Conservation (phyloP, 2,888 invertebrate species). For the Portevinia maculata region DNA sequence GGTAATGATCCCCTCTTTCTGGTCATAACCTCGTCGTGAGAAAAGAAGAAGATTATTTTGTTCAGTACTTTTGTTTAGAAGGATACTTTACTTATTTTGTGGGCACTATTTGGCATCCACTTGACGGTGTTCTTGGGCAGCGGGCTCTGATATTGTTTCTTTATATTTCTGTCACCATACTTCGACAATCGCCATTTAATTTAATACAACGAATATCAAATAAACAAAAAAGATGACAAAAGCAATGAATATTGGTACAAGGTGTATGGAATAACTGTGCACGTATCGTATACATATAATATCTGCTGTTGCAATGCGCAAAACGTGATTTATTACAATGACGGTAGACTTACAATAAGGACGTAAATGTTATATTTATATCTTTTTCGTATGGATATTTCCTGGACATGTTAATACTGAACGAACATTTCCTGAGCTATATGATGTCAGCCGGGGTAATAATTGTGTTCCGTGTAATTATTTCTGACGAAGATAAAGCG, state of each 20-base stretch:
- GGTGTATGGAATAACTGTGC: too few species aligned
- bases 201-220: background rate
- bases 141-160: background rate
- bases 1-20: too few species aligned
- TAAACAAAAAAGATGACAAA: background rate
- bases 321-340: too few species aligned
- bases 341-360: background rate
- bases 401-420: conserved; percentile 11
- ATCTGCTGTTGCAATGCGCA: background rate
- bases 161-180: conserved; percentile 10
- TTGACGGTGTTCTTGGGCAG: background rate
- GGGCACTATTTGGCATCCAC: too few species aligned
- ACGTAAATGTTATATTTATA: too few species aligned
- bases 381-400: conserved; percentile 1
- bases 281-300: too few species aligned
- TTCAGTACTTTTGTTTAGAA: too few species aligned
- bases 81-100: too few species aligned
- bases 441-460: too few species aligned
- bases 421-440: too few species aligned
- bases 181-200: background rate
- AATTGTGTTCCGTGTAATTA: conserved; percentile 1
- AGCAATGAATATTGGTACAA: conserved; percentile 4
- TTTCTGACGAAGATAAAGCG: background rate
- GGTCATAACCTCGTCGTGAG: too few species aligned
- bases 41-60: too few species aligned